Evolutionary conservation across 2,113 vertebrate genomes (phyloP).

Genomic region (Sapajus apella): DNA sequence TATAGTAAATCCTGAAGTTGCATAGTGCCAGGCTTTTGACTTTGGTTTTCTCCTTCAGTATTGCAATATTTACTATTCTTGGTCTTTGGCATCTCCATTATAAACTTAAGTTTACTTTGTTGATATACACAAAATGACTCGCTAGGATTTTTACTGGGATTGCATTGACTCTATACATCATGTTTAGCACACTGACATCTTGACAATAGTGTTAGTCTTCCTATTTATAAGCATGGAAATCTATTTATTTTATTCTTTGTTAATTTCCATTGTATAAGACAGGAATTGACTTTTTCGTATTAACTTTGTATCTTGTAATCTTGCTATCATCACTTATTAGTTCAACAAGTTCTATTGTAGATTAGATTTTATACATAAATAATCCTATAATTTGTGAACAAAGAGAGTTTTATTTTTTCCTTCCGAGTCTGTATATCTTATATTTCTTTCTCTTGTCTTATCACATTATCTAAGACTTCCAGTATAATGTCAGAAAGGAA

Average conservation of each 20-base stretch:
- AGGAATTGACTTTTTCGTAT: not conserved
- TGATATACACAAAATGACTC: not conserved
- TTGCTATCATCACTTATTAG: not conserved
- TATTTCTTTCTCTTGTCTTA: not conserved
- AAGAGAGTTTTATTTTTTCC: not conserved
- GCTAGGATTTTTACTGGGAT: not conserved
- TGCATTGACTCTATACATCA: not conserved
- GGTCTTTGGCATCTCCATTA: not conserved
- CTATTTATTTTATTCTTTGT: not conserved
- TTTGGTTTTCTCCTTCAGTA: not conserved
- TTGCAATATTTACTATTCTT: not conserved
- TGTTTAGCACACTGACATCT: not conserved
- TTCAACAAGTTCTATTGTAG: not conserved
- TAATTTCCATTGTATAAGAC: not conserved
- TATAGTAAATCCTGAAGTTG: not conserved
- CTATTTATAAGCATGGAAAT: not conserved
- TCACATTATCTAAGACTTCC: not conserved
- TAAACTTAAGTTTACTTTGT: not conserved
- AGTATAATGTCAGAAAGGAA: not conserved
- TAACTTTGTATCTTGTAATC: not conserved
- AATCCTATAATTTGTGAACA: not conserved
- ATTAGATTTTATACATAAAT: not conserved
- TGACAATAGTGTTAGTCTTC: not conserved
- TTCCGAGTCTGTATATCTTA: not conserved
- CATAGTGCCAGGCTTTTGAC: not conserved